phyloP scores from a whole-genome alignment of 2,888 invertebrate species.

The Lepas anatifera region DNA sequence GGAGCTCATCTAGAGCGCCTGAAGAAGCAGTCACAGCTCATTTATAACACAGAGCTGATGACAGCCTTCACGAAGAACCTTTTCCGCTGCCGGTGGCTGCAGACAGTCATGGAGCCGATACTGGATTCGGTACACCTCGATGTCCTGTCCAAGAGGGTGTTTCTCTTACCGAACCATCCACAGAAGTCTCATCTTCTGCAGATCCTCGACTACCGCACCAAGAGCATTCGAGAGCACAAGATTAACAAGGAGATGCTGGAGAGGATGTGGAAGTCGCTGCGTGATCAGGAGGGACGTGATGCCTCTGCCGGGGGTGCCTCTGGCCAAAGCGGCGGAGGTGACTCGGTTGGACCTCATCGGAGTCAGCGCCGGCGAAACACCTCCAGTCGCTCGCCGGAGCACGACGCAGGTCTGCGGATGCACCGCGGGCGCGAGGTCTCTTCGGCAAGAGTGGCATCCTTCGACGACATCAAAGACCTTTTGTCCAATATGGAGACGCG shows the following conservation, averaged over 20 bases:
- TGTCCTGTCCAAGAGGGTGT: conserved; percentile 15
- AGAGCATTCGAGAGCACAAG: conserved; percentile 5
- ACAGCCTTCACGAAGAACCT: not conserved
- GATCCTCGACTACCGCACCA: conserved; percentile 11
- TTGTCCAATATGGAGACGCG: conserved; percentile 6
- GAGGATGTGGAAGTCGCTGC: not conserved
- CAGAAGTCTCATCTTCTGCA: conserved; percentile 15
- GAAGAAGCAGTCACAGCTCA: conserved; percentile 40
- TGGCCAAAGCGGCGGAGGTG: too few species aligned
- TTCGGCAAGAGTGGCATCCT: not conserved
- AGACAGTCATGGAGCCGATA: not conserved
- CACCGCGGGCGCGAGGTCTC: conserved; percentile 6
- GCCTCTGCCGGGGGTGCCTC: not conserved
- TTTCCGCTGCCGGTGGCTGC: not conserved
- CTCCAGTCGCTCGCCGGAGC: not conserved
- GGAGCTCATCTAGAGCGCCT: conserved; percentile 44
- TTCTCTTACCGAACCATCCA: conserved; percentile 19
- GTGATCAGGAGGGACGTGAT: not conserved
- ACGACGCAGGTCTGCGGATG: not conserved
- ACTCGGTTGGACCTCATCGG: too few species aligned
- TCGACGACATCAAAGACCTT: conserved; percentile 5
- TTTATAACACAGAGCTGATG: conserved; percentile 22
- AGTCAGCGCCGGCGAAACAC: not conserved
- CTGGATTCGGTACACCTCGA: conserved; percentile 1
- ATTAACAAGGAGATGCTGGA: conserved; percentile 8